Conservation (phyloP, 2,113 vertebrate genomes). For the Eulemur macaco region DNA sequence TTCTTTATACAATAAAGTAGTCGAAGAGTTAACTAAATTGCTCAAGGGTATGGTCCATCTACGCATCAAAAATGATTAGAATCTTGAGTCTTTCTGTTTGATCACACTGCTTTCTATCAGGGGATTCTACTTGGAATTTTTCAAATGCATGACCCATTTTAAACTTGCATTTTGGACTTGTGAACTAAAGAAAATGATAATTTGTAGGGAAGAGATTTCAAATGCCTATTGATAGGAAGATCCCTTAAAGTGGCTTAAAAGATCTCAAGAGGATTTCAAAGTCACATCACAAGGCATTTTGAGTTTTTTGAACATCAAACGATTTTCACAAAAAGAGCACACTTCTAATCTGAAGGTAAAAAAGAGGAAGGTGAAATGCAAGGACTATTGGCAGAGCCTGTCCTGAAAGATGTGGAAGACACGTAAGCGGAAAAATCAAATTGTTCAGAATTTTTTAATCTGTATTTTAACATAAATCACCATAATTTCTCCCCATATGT, state of each 20-base stretch:
- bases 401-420: not conserved
- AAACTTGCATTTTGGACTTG: not conserved
- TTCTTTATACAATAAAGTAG: not conserved
- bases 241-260: constrained; percentile 48
- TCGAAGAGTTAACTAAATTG: constrained; percentile 29
- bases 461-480: not conserved
- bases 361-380: not conserved
- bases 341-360: constrained; percentile 30
- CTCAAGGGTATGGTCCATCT: not conserved
- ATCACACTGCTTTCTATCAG: not conserved
- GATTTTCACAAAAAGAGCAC: not conserved
- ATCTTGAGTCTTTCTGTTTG: not conserved
- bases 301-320: constrained; percentile 55
- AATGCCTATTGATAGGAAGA: constrained; percentile 41
- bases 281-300: constrained; percentile 40
- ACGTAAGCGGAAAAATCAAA: not conserved
- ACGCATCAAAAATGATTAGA: not conserved
- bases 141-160: constrained; percentile 13
- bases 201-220: constrained; percentile 41
- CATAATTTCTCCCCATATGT: no score
- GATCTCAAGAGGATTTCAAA: constrained; percentile 58
- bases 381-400: not conserved
- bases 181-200: constrained; percentile 34
- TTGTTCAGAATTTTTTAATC: not conserved
- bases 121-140: constrained; percentile 29